Evolutionary conservation across 1,140 invertebrate genomes (phyloP).

Genomic region (Listronotus bonariensis): DNA sequence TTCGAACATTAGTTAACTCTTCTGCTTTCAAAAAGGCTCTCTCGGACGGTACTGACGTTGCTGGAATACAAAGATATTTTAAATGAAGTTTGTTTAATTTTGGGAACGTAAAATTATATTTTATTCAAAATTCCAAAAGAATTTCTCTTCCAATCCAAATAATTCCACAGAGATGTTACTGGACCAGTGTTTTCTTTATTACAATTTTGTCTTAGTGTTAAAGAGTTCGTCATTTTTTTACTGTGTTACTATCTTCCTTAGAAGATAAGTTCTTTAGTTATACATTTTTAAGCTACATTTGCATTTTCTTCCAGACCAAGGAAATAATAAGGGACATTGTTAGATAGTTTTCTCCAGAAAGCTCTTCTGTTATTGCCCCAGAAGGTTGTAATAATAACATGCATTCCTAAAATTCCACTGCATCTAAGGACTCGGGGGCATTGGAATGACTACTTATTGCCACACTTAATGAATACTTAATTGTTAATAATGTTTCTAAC

Average conservation of each 20-base stretch:
- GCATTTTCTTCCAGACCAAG: slow-evolving; percentile 46
- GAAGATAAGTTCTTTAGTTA: slow-evolving; percentile 42
- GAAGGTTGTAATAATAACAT: too few relatives aligned
- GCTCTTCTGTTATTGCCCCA: too few relatives aligned
- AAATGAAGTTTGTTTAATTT: slow-evolving; percentile 37
- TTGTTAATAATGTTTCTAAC: slow-evolving; percentile 28
- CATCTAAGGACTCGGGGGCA: slow-evolving; percentile 24
- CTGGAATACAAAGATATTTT: slow-evolving; percentile 46
- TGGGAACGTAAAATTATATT: slow-evolving; percentile 34
- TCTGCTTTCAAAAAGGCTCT: slow-evolving; percentile 43
- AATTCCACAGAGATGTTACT: slow-evolving; percentile 15
- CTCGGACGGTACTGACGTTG: slow-evolving; percentile 46
- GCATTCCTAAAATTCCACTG: slow-evolving; percentile 7
- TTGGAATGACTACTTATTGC: slow-evolving; percentile 5
- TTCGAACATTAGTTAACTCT: slow-evolving; percentile 37
- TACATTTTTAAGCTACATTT: slow-evolving; percentile 40
- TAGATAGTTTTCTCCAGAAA: slow-evolving; percentile 44
- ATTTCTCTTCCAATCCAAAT: slow-evolving; percentile 31
- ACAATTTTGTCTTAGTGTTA: background rate
- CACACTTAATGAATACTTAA: slow-evolving; percentile 34
- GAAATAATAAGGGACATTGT: slow-evolving; percentile 46
- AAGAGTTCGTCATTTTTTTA: background rate
- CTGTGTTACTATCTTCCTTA: background rate
- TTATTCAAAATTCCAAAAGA: slow-evolving; percentile 42
- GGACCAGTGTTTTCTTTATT: background rate